A percentile compares a stretch with the other conserved stretches of the same genome.
Evolutionary conservation across 2,888 invertebrate species (phyloP).

Genomic region (Ennomos quercinarius): DNA sequence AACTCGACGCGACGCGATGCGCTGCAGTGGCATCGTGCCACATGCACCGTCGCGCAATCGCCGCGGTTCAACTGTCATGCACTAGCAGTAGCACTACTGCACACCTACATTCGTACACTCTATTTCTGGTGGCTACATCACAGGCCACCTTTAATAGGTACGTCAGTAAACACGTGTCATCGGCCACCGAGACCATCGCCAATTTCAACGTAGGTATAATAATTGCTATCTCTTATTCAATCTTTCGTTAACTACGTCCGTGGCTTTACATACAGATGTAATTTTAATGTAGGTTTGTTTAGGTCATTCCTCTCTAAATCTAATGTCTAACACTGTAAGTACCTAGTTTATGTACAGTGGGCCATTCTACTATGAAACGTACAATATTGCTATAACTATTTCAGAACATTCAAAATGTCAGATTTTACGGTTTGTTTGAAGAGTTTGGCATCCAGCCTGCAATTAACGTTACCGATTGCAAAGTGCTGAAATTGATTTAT

Average conservation of each 20-base stretch:
- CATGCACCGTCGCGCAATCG: conserved; percentile 48
- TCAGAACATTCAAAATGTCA: not conserved
- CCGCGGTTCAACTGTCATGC: conserved; percentile 68
- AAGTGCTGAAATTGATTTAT: conserved; percentile 45
- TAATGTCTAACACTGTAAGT: not conserved
- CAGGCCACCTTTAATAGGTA: conserved; percentile 62
- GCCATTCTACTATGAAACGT: not conserved
- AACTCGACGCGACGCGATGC: not conserved
- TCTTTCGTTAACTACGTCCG: conserved; percentile 33
- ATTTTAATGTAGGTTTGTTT: conserved; percentile 32
- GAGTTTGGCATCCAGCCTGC: conserved; percentile 32
- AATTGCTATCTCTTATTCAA: conserved; percentile 42
- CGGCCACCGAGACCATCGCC: conserved; percentile 56
- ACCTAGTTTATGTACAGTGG: not conserved
- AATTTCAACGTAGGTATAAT: conserved; percentile 42
- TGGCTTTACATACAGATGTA: conserved; percentile 18
- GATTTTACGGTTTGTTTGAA: conserved; percentile 25
- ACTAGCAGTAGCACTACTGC: conserved; percentile 40
- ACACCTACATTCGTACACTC: conserved; percentile 47
- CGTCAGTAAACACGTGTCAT: conserved; percentile 72
- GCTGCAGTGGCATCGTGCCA: conserved; percentile 57
- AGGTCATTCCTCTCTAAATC: conserved; percentile 37
- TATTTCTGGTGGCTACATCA: conserved; percentile 74
- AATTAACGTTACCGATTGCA: conserved; percentile 33
- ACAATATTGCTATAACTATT: not conserved